Percentiles rank a stretch among this genome's conserved stretches.
phyloP scores from a whole-genome alignment of 2,113 vertebrate genomes.

The Thomomys bottae region DNA sequence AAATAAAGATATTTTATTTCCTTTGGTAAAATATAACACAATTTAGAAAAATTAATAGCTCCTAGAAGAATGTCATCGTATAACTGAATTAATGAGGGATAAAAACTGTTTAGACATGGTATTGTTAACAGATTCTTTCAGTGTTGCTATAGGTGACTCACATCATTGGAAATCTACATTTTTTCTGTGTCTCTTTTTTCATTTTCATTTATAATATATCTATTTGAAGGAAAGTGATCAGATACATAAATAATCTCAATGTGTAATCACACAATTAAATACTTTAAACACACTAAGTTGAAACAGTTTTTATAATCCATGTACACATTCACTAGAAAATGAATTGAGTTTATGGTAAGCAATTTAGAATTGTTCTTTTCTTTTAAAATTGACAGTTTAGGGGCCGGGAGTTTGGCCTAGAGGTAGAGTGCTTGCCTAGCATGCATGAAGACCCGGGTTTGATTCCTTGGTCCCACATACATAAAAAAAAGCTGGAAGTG shows the following conservation, averaged over 20 bases:
- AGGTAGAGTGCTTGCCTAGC: no score
- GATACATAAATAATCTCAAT: not conserved
- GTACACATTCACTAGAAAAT: not conserved
- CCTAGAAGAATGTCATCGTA: not conserved
- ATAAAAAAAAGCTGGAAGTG: no score
- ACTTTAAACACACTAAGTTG: not conserved
- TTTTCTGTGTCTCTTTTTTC: not conserved
- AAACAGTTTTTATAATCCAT: not conserved
- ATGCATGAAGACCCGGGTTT: no score
- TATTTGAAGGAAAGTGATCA: not conserved
- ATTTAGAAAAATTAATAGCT: not conserved
- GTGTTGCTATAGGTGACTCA: not conserved
- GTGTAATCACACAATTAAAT: slow-evolving; percentile 20
- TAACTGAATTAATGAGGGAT: not conserved
- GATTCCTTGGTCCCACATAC: no score
- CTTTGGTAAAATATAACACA: not conserved
- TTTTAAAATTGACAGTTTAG: slow-evolving; percentile 22
- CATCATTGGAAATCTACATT: not conserved
- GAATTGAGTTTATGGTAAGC: no score
- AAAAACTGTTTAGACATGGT: not conserved
- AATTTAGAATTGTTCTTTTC: not conserved
- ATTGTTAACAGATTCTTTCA: not conserved
- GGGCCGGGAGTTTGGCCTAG: no score
- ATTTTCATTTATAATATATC: not conserved
- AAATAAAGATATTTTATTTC: not conserved